Evolutionary conservation across 2,888 invertebrate genomes (phyloP).

Genomic region (Lasiommata megera): DNA sequence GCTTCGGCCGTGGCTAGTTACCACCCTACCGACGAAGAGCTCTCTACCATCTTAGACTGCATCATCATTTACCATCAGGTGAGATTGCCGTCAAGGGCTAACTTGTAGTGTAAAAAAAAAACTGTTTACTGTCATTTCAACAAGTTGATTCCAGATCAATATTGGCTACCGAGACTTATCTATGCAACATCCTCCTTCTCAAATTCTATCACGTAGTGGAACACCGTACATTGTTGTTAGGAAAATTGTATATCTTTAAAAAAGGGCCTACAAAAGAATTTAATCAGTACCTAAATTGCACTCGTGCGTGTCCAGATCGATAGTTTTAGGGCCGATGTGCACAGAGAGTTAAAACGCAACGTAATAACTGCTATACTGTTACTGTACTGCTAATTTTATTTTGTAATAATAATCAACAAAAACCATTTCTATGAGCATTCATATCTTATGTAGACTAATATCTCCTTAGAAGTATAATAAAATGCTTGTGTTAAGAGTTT

Average conservation of each 20-base stretch:
- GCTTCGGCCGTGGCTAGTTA: neutral
- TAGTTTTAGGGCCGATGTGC: neutral
- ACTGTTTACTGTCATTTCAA: neutral
- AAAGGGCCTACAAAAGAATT: neutral
- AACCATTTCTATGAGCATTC: no score
- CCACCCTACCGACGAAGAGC: constrained; percentile 45
- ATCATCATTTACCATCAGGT: no score
- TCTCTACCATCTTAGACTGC: no score
- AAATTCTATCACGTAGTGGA: neutral
- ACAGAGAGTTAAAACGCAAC: neutral
- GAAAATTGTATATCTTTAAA: constrained; percentile 1
- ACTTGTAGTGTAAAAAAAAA: no score
- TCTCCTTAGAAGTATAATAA: no score
- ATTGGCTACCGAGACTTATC: neutral
- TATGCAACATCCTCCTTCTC: neutral
- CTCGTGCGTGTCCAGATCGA: neutral
- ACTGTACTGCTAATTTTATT: no score
- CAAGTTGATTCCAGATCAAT: neutral
- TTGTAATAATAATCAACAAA: no score
- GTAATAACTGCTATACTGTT: no score
- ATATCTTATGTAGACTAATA: no score
- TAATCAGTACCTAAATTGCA: constrained; percentile 1
- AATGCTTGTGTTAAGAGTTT: no score
- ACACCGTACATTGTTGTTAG: neutral
- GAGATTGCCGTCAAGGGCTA: no score